Conservation (phyloP, 1,140 invertebrate genomes). For the Panagrolaimus sp. region DNA sequence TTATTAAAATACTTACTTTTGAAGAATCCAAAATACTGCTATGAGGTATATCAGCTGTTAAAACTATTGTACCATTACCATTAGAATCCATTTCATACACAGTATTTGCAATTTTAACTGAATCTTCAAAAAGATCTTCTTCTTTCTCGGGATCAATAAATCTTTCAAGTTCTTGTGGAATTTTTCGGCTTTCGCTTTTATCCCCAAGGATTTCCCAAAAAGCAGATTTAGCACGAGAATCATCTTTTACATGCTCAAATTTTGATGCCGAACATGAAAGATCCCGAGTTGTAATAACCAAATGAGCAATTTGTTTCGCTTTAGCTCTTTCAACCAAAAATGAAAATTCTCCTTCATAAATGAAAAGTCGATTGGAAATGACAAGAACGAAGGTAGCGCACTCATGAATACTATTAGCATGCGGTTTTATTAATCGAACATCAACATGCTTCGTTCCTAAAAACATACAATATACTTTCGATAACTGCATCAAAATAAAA, state of each 20-base stretch:
- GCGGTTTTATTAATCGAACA: conserved; percentile 30
- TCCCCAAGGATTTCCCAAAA: conserved; percentile 29
- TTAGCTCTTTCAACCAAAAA: conserved; percentile 29
- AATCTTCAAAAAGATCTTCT: neutral
- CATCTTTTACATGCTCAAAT: conserved; percentile 36
- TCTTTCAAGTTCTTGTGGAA: neutral
- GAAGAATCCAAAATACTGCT: conserved; percentile 13
- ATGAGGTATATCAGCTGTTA: neutral
- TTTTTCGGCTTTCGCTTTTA: neutral
- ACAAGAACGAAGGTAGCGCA: conserved; percentile 28
- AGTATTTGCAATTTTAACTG: neutral
- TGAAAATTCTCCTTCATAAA: conserved; percentile 37
- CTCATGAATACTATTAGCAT: conserved; percentile 20
- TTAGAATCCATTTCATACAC: neutral
- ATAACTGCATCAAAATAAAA: neutral
- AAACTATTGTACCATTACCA: neutral
- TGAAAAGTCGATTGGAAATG: conserved; percentile 31
- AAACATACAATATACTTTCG: neutral
- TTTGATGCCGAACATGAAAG: conserved; percentile 21
- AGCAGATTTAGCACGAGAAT: conserved; percentile 11
- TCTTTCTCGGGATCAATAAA: neutral
- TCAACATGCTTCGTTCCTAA: conserved; percentile 16
- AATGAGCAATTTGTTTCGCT: conserved; percentile 40
- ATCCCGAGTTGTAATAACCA: conserved; percentile 38
- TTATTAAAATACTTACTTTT: neutral